These are phyloP conservation scores for Saguinus imperator DNA, from an alignment of 2,113 vertebrate genomes.

Conservation along the genomic window DNA sequence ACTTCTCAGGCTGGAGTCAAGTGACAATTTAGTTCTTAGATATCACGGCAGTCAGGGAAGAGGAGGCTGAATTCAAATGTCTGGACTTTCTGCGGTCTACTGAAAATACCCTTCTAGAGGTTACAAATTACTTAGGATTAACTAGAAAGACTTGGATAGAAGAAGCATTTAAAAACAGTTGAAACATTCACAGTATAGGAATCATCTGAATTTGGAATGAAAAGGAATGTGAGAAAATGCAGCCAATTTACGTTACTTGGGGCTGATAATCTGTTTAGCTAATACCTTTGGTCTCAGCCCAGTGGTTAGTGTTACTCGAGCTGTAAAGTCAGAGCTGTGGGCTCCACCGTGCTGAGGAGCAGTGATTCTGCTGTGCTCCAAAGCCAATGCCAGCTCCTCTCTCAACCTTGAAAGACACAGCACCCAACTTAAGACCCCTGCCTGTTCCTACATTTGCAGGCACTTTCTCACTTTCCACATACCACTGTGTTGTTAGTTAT, in stretches of 20 bases:
- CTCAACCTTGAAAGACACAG: background rate
- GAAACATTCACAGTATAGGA: background rate
- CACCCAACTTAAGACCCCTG: background rate
- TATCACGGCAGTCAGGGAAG: background rate
- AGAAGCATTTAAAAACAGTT: background rate
- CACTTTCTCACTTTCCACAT: background rate
- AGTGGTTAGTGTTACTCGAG: background rate
- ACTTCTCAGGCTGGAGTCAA: background rate
- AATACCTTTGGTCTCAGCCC: background rate
- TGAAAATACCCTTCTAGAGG: background rate
- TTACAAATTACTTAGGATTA: background rate
- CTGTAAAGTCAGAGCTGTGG: background rate
- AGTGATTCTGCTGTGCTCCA: background rate
- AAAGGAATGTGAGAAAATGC: background rate
- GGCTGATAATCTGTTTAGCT: background rate
- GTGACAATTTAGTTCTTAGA: background rate
- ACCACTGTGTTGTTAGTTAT: background rate
- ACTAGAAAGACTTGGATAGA: background rate
- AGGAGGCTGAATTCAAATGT: background rate
- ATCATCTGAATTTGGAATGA: background rate
- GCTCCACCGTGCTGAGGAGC: background rate
- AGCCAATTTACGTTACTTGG: background rate
- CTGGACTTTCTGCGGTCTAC: background rate
- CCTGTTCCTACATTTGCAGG: background rate
- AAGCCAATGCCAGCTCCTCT: background rate